Conservation (phyloP, 2,113 vertebrate species). For the Gobius niger region DNA sequence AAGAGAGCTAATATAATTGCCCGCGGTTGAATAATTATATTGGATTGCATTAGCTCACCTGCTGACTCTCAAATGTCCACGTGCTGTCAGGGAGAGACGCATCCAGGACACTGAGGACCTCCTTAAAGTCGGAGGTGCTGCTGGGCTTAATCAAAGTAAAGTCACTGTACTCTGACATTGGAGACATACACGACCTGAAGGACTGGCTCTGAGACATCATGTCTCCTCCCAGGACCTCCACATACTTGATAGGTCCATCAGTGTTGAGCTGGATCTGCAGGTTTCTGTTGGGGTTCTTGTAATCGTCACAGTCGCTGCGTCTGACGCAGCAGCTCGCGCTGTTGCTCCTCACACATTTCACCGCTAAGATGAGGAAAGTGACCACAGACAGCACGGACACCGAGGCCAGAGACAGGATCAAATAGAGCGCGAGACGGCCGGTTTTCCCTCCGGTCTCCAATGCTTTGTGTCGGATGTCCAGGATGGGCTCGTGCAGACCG, state of each 20-base stretch:
- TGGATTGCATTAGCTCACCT: constrained; percentile 48
- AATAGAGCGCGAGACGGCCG: constrained; percentile 66
- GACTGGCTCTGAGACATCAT: constrained; percentile 71
- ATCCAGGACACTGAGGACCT: constrained; percentile 65
- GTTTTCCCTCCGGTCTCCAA: constrained; percentile 62
- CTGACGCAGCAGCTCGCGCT: constrained; percentile 47
- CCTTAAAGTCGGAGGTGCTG: constrained; percentile 61
- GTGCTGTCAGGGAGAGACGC: constrained; percentile 70
- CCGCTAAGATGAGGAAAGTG: constrained; percentile 49
- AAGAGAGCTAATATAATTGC: background rate
- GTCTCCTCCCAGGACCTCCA: constrained; percentile 72
- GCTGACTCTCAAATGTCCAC: constrained; percentile 71
- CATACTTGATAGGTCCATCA: constrained; percentile 77
- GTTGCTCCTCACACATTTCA: constrained; percentile 44
- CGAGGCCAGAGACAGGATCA: constrained; percentile 52
- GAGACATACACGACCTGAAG: constrained; percentile 75
- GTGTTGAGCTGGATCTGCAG: constrained; percentile 75
- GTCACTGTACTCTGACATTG: constrained; percentile 74
- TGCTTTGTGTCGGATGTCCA: constrained; percentile 64
- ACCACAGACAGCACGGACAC: constrained; percentile 51
- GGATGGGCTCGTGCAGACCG: constrained; percentile 68
- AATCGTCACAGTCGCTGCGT: constrained; percentile 44
- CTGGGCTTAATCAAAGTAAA: constrained; percentile 76
- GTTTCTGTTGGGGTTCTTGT: constrained; percentile 72
- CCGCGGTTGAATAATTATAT: too few species aligned